phyloP scores from a whole-genome alignment of 2,888 invertebrate species.

The Stenchaetothrips biformis region DNA sequence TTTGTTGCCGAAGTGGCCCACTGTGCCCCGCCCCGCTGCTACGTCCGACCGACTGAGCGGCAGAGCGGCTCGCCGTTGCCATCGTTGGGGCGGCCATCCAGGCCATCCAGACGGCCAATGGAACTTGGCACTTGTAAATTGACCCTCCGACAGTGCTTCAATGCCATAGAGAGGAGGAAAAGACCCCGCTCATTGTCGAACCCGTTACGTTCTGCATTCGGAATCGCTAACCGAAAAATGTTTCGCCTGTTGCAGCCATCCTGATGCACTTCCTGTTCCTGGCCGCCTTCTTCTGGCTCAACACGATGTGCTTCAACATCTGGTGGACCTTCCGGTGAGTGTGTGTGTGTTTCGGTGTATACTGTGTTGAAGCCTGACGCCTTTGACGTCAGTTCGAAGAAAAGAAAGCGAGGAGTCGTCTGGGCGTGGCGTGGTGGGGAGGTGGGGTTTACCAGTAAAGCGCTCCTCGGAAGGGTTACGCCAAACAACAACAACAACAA shows the following conservation, averaged over 20 bases:
- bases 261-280: slow-evolving; percentile 83
- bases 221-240: not conserved
- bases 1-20: too few relatives aligned
- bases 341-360: slow-evolving; percentile 31
- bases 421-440: too few relatives aligned
- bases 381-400: not conserved
- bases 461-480: too few relatives aligned
- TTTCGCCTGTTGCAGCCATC: slow-evolving; percentile 58
- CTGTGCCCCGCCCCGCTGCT: too few relatives aligned
- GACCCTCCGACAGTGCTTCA: not conserved
- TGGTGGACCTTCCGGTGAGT: slow-evolving; percentile 89
- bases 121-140: not conserved
- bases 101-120: too few relatives aligned
- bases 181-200: too few relatives aligned
- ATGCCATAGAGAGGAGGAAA: not conserved
- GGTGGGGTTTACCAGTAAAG: too few relatives aligned
- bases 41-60: too few relatives aligned
- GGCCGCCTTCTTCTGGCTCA: slow-evolving; percentile 88
- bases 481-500: too few relatives aligned
- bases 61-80: too few relatives aligned
- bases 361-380: not conserved
- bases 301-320: slow-evolving; percentile 91
- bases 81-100: too few relatives aligned
- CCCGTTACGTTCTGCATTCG: too few relatives aligned
- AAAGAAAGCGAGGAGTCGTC: not conserved